Evolutionary conservation across 2,888 invertebrate species (phyloP).

Genomic region (Trichopoda pennipes): DNA sequence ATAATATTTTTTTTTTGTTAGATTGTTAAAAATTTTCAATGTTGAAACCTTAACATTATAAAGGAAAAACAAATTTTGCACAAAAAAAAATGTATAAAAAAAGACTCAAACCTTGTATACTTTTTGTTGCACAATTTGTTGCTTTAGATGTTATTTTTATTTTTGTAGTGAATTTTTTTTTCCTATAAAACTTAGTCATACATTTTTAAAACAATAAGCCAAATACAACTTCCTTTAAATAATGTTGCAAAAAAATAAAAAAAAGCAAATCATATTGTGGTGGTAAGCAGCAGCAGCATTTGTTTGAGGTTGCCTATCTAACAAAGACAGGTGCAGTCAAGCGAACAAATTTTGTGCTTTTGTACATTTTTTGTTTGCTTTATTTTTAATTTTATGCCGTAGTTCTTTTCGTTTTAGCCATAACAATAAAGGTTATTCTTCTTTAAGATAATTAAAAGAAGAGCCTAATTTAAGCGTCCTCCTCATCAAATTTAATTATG

Average conservation of each 20-base stretch:
- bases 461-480: too few species aligned
- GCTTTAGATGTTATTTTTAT: conserved; percentile 6
- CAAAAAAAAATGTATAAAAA: background rate
- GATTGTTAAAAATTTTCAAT: conserved; percentile 41
- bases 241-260: conserved; percentile 34
- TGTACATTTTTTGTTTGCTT: background rate
- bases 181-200: conserved; percentile 51
- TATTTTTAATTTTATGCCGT: conserved; percentile 42
- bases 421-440: conserved; percentile 50
- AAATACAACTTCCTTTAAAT: conserved; percentile 60
- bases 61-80: conserved; percentile 21
- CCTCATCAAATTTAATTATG: conserved; percentile 2
- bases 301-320: conserved; percentile 60
- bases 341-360: conserved; percentile 42
- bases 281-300: conserved; percentile 54
- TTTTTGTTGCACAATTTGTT: conserved; percentile 59
- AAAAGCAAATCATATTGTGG: conserved; percentile 21
- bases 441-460: background rate
- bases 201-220: conserved; percentile 57
- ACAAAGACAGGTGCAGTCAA: conserved; percentile 67
- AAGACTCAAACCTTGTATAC: conserved; percentile 52
- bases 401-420: conserved; percentile 24
- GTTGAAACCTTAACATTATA: conserved; percentile 66
- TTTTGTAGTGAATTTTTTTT: conserved; percentile 43
- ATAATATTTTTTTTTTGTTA: background rate